Evolutionary conservation across 2,113 vertebrate species (phyloP), one percentile per base, ranked within the genome.

Genomic region (Globicephala melas): DNA sequence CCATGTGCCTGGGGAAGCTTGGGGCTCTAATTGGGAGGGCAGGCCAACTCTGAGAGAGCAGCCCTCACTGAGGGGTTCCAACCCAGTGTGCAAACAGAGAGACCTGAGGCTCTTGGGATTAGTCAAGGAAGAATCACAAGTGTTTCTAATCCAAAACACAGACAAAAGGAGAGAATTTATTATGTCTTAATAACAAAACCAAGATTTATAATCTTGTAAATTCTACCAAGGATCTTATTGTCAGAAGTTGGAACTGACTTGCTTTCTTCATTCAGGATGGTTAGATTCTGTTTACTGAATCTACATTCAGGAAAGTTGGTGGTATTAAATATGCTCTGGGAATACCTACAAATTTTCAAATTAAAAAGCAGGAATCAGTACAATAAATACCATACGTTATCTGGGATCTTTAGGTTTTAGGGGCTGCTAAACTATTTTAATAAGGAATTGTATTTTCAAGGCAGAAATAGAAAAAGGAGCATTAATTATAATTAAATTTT

Each of bases 401-500:
- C 15, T 81, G 13, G 73, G 31, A 74, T 55, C 9, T 47, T 41
- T 93, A 90, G 60, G 2, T 87, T 89, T 91, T 88, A 86, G 8
- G 21, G n/a, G 9, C 36, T 71, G 26, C 25, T 82, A 55, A 80
- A 41, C 25, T 58, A 47, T 91, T 68, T 92, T 82, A 79, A 81
- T 11, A n/a, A 76, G 31, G 80, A 90, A 36, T n/a, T 93, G 0
- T 74, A 84, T 94, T 98, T 92, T 93, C 84, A 89, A 84, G 44
- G n/a, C 25, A 77, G 55, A 93, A 41, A 15, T 17, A 44, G 10
- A 73, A 91, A 89, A 96, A 77, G n/a, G 1, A 67, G 10, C 36
- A 77, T 50, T 82, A 28, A 62, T 92, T 92, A 71, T 50, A 82
- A 83, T 89, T 92, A 41, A 55, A 73, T 71, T 83, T 84, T 71